These are phyloP conservation scores for Sesamia inferens DNA, from an alignment of 2,888 invertebrate genomes.

Conservation along the genomic window DNA sequence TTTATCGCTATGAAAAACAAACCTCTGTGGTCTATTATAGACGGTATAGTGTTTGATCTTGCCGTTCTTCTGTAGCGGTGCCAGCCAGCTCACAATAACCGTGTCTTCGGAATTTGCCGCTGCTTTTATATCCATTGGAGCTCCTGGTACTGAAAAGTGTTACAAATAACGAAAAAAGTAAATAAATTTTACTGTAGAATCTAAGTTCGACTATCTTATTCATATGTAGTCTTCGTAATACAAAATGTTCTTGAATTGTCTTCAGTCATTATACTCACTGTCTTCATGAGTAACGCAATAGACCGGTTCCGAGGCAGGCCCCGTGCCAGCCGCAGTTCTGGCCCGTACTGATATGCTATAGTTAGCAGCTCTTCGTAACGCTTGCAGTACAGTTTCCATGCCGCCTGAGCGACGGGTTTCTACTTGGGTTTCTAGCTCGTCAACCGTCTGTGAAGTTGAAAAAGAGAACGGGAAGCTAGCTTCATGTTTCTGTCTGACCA, in stretches of 20 bases:
- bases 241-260: not conserved
- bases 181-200: not conserved
- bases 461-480: not conserved
- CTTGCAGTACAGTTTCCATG: conserved; percentile 93
- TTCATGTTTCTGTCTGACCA: not conserved
- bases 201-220: not conserved
- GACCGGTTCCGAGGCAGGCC: conserved; percentile 92
- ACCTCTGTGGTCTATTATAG: conserved; percentile 91
- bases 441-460: conserved; percentile 69
- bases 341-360: conserved; percentile 95
- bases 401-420: conserved; percentile 94
- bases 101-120: conserved; percentile 94
- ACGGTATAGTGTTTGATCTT: conserved; percentile 95
- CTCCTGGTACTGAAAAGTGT: conserved; percentile 92
- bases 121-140: conserved; percentile 95
- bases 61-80: conserved; percentile 95
- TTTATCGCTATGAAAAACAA: conserved; percentile 4
- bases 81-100: conserved; percentile 95
- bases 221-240: not conserved
- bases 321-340: conserved; percentile 95
- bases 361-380: conserved; percentile 94
- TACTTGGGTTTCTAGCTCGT: conserved; percentile 78
- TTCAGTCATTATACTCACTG: conserved; percentile 84
- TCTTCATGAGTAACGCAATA: conserved; percentile 96
- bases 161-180: not conserved